These are phyloP conservation scores for Pediacus dermestoides DNA, from an alignment of 2,888 invertebrate genomes.

Conservation along the genomic window DNA sequence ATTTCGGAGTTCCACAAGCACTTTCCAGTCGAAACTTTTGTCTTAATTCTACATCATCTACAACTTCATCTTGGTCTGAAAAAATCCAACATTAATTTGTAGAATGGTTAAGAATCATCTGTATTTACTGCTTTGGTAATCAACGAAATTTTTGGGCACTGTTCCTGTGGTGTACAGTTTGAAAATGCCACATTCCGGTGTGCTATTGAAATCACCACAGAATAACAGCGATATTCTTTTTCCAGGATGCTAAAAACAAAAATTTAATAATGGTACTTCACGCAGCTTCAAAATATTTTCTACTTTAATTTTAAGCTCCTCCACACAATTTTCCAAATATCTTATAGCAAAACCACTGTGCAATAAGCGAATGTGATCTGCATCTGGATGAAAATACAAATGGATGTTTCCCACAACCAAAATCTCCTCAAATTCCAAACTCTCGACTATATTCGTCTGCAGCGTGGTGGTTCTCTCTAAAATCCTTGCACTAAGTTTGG, in stretches of 20 bases:
- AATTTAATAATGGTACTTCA: too few species aligned
- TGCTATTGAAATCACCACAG: constrained; percentile 93
- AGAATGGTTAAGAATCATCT: constrained; percentile 14
- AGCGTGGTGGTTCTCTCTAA: constrained; percentile 64
- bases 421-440: constrained; percentile 52
- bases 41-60: constrained; percentile 58
- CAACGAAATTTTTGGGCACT: constrained; percentile 62
- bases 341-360: constrained; percentile 74
- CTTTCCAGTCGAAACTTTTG: constrained; percentile 68
- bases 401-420: constrained; percentile 80
- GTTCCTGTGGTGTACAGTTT: constrained; percentile 70
- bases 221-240: constrained; percentile 66
- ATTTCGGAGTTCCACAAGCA: constrained; percentile 81
- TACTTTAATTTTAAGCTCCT: constrained; percentile 46
- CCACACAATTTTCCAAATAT: constrained; percentile 62
- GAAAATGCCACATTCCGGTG: constrained; percentile 80
- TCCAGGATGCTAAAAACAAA: constrained; percentile 41
- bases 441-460: constrained; percentile 59
- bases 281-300: background rate
- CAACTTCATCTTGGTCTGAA: constrained; percentile 64
- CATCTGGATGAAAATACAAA: constrained; percentile 88
- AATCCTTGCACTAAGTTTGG: constrained; percentile 57
- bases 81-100: constrained; percentile 18
- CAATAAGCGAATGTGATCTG: constrained; percentile 82
- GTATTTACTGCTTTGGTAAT: constrained; percentile 76